Evolutionary conservation across 2,888 invertebrate species (phyloP).

Genomic region (Ganaspis brasiliensis): DNA sequence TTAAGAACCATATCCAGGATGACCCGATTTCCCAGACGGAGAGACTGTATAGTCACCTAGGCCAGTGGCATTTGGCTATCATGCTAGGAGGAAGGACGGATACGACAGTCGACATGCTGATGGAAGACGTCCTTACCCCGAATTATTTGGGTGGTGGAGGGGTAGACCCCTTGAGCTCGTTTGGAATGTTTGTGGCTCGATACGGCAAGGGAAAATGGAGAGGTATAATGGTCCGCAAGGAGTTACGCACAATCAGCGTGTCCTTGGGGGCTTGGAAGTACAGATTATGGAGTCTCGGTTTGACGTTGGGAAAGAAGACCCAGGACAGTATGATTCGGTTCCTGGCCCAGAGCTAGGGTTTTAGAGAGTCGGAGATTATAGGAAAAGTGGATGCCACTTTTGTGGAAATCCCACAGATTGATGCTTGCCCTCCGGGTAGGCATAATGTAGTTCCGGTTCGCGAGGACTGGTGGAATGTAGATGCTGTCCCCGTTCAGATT

Average conservation of each 20-base stretch:
- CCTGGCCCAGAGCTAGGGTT: too few relatives aligned
- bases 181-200: background rate
- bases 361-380: too few relatives aligned
- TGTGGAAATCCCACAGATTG: too few relatives aligned
- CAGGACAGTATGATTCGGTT: background rate
- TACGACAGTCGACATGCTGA: background rate
- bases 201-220: background rate
- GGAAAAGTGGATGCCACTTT: too few relatives aligned
- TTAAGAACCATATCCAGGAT: background rate
- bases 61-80: constrained; percentile 1
- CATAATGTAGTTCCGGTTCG: too few relatives aligned
- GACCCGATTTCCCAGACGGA: background rate
- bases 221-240: background rate
- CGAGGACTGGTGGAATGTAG: too few relatives aligned
- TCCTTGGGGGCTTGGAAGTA: background rate
- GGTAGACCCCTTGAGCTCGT: background rate
- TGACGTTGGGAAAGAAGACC: background rate
- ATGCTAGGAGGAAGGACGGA: background rate
- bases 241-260: background rate
- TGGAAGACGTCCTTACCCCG: background rate
- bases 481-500: too few relatives aligned
- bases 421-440: too few relatives aligned
- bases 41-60: background rate
- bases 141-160: background rate
- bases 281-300: background rate